Base-by-base conservation (phyloP, 2,888 invertebrate species). In the Halictus ligatus region DNA sequence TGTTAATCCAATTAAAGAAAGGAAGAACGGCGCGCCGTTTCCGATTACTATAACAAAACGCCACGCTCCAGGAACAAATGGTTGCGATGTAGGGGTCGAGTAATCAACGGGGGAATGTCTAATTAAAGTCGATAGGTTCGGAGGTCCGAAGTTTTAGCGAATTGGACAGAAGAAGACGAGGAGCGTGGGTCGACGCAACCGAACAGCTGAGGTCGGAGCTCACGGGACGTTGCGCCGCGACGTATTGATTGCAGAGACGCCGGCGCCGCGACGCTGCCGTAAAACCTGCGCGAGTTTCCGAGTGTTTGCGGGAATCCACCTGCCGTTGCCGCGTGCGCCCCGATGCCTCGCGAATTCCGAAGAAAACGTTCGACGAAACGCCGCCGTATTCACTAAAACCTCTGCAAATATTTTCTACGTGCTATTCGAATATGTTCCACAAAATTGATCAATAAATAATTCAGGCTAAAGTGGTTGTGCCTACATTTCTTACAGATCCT, bases 231-330 rank as follows among this genome's bases (percentile, higher is more conserved):
- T 89, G 89, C 89, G 89, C 89, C 87, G 80, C 83, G 80, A 81
- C 89, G 93, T 94, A 94, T 94, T 94, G 94, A 94, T 94, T 94
- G 92, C 92, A 88, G 93, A 93, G 94, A 93, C 92, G 93, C 93
- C 92, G 93, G 93, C 93, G 94, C 92, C 93, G 91, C 89, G 89
- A 89, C 92, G 91, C 88, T 87, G 85, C 35, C 88, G 88, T 84
- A 86, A 90, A 87, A 89, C 85, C 85, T 85, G 88, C 90, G 87
- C 84, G 73, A 79, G 81, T 54, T 21, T 18, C 21, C 54, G 54
- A 54, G 77, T 73, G n/a, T 80, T 85, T 82, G 77, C 83, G 80
- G 80, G 75, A 86, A 87, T 88, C 89, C 88, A 89, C 89, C 91
- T 89, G 91, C 71, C 87, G 80, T 54, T 21, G 54, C 10, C 10